Conservation (phyloP, 1,140 invertebrate species). For the Platyura marginata region DNA sequence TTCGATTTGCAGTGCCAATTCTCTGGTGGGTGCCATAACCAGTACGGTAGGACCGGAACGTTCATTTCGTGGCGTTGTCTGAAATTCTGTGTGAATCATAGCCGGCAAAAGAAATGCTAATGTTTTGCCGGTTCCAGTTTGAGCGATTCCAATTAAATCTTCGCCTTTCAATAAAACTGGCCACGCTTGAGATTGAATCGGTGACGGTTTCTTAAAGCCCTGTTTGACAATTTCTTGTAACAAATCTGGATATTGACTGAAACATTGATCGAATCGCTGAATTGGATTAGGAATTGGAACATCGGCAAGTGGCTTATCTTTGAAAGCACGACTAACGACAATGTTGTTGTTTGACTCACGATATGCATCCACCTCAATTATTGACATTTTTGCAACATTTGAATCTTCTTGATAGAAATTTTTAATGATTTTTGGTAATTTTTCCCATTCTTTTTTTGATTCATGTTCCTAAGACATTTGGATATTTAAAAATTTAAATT, state of each 20-base stretch:
- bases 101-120: conserved; percentile 81
- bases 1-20: conserved; percentile 81
- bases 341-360: conserved; percentile 51
- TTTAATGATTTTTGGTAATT: conserved; percentile 49
- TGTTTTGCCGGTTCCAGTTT: conserved; percentile 83
- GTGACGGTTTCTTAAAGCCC: conserved; percentile 66
- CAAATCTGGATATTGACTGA: conserved; percentile 65
- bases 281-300: conserved; percentile 64
- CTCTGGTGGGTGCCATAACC: conserved; percentile 75
- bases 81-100: conserved; percentile 72
- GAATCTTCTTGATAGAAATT: conserved; percentile 72
- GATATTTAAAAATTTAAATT: conserved; percentile 19
- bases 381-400: conserved; percentile 40
- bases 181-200: conserved; percentile 84
- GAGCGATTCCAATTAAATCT: conserved; percentile 85
- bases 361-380: conserved; percentile 38
- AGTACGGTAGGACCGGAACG: conserved; percentile 67
- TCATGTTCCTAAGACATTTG: conserved; percentile 19
- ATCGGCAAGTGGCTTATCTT: conserved; percentile 22
- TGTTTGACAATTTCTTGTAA: conserved; percentile 62
- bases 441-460: conserved; percentile 35
- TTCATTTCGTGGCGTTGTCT: conserved; percentile 41
- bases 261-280: conserved; percentile 67
- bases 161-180: conserved; percentile 66
- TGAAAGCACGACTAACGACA: conserved; percentile 34